Base-by-base conservation (phyloP, 2,888 invertebrate genomes). In the Vanessa cardui region DNA sequence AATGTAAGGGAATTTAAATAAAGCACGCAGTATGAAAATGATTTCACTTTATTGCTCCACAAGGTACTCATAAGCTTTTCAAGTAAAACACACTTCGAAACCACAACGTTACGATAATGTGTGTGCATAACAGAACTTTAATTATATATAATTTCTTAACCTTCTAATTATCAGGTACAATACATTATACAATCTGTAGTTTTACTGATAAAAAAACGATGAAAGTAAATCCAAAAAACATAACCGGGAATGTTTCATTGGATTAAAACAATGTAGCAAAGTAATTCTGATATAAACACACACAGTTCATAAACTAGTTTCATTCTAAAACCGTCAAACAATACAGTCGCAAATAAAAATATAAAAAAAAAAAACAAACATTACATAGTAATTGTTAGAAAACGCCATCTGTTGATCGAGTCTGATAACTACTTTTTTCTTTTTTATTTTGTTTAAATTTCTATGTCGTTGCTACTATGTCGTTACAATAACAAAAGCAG, bases 41-140 rank as follows among this genome's bases (percentile, higher is more conserved):
- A 82, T 87, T 85, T 86, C 80, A 79, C 81, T 87, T 87, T 88
- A 88, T 88, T 88, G 88, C 87, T 88, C 86, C 87, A 86, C 84
- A 85, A 84, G 83, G 82, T 86, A 85, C 82, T 86, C 84, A 83
- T 80, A 87, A 87, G 87, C 86, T 80, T 84, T 81, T 80, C 83
- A 83, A 82, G 76, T 83, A 83, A 84, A 84, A 84, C 85, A 85
- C 83, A 83, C 81, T 79, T 79, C 76, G 80, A 82, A 80, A 81
- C 80, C 78, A 31, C 80, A 83, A 79, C 76, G 77, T 81, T 82
- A 84, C 78, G 82, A 83, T 78, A 76, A 80, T 83, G 84, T 85
- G 87, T 88, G 85, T 87, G 83, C 79, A 83, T 85, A 87, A 85
- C 86, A 86, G 84, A 86, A 84, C 75, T 69, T 74, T 77, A 76